Evolutionary conservation across 1,140 invertebrate species (phyloP), one percentile per base, ranked within the genome.

Genomic region (Eriocheir sinensis): DNA sequence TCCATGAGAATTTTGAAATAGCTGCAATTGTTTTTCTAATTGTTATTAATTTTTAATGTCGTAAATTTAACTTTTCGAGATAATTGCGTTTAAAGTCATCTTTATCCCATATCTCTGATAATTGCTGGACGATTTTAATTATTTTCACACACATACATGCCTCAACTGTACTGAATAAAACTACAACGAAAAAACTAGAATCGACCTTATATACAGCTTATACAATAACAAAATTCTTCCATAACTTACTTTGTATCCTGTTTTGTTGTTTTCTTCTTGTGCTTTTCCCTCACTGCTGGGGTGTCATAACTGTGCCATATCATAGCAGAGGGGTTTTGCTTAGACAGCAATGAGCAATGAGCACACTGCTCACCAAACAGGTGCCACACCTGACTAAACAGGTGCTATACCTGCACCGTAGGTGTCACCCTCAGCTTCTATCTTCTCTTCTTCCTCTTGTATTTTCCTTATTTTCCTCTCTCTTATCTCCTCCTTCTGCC

Each of bases 51-150:
- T 72, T 79, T 91, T 91, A n/a, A 91, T 21, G 15, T 48, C 30
- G 4, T 79, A 91, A 72, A 91, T 91, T 79, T 91, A 3, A 79
- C 8, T 0, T 91, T 91, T 91, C 3, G 90, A 91, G 90, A 91
- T 79, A 91, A 30, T 79, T 3, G 90, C 90, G 32, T 91, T 91
- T 91, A 91, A 91, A 91, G 90, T 0, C n/a, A n/a, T n/a, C n/a
- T n/a, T n/a, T n/a, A n/a, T n/a, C n/a, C n/a, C n/a, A n/a, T n/a
- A n/a, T n/a, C n/a, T n/a, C n/a, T n/a, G n/a, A n/a, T n/a, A n/a
- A n/a, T 91, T 79, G 2, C 48, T 79, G 90, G 4, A 91, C 48
- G 6, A 91, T 91, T 36, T 79, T 72, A 9, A 9, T 91, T 72
- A 36, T 79, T 91, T 91, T 91, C 89, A 91, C 53, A 91, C 44